phyloP scores from a whole-genome alignment of 2,797 vertebrate species.

The Lates japonicus region DNA sequence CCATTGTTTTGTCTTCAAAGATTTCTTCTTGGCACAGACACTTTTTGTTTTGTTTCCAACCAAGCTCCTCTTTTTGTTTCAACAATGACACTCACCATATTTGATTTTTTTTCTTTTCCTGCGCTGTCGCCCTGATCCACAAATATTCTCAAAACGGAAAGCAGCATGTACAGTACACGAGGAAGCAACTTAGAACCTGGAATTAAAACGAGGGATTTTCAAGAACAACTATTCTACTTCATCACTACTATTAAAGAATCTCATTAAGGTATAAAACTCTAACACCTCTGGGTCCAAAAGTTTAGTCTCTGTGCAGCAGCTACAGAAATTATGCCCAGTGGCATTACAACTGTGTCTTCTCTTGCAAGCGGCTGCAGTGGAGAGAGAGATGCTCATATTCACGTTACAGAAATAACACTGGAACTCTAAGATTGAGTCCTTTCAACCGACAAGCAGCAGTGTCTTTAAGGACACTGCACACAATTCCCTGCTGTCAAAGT shows the following conservation, averaged over 20 bases:
- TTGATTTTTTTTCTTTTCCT: conserved; percentile 16
- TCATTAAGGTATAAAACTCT: background rate
- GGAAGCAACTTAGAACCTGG: background rate
- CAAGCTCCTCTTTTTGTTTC: conserved; percentile 21
- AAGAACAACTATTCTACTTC: conserved; percentile 3
- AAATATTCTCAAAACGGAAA: conserved; percentile 23
- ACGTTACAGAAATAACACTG: conserved; percentile 30
- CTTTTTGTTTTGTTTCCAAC: conserved; percentile 68
- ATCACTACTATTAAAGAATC: conserved; percentile 8
- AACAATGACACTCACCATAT: conserved; percentile 69
- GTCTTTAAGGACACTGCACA: conserved; percentile 58
- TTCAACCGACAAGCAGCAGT: conserved; percentile 54
- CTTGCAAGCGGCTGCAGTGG: background rate
- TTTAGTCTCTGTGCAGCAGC: conserved; percentile 1
- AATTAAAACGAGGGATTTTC: background rate
- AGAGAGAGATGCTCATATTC: conserved; percentile 16
- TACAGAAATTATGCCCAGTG: background rate
- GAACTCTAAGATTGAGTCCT: conserved; percentile 24
- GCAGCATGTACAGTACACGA: background rate
- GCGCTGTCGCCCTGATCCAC: conserved; percentile 26
- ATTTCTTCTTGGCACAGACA: conserved; percentile 73
- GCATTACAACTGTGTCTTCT: conserved; percentile 11
- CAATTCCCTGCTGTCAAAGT: conserved; percentile 52
- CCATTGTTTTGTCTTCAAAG: conserved; percentile 77
- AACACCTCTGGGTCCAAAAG: background rate